Base-by-base conservation (phyloP, 2,797 vertebrate genomes). In the Leuciscus waleckii region DNA sequence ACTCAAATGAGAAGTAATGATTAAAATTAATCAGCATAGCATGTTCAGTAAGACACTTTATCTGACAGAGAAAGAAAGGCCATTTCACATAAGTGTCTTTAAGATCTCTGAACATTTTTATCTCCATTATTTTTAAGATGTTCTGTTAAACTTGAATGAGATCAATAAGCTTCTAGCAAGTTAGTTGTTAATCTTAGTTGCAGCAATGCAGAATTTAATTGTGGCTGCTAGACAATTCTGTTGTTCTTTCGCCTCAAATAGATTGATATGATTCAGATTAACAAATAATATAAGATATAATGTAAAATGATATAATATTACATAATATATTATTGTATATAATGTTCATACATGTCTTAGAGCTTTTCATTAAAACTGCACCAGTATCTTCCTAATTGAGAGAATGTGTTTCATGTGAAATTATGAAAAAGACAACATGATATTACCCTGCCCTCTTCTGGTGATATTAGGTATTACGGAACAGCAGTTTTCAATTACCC, bases 371-470 rank as follows among this genome's bases (percentile, higher is more conserved):
- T 23, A 32, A 51, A 54, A 54, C 13, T 11, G 19, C 19, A 51
- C 29, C 26, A 7, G 21, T 16, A 76, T 58, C 13, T 39, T 61
- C 14, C 35, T 23, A 13, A 37, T 54, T 35, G 29, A 41, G 1
- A 26, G n/a, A 49, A 54, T 7, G 13, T n/a, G 79, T 70, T 81
- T 46, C 43, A 13, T 46, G 43, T 14, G 37, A 68, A n/a, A 9
- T 19, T 6, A 68, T 2, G 43, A 43, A 41, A 71, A 71, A 4
- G 23, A 71, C 6, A 70, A 41, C 8, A 35, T 41, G 49, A 79
- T 46, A 32, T 23, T 51, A 76, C 10, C 26, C n/a, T 83, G 86
- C 76, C 76, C 35, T 77, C 88, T 78, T 56, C 70, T 81, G 88
- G 63, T 35, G 19, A 6, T 71, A 8, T 70, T 46, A 54, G 5